Conservation (phyloP, 2,113 vertebrate genomes). For the Hippocampus comes region DNA sequence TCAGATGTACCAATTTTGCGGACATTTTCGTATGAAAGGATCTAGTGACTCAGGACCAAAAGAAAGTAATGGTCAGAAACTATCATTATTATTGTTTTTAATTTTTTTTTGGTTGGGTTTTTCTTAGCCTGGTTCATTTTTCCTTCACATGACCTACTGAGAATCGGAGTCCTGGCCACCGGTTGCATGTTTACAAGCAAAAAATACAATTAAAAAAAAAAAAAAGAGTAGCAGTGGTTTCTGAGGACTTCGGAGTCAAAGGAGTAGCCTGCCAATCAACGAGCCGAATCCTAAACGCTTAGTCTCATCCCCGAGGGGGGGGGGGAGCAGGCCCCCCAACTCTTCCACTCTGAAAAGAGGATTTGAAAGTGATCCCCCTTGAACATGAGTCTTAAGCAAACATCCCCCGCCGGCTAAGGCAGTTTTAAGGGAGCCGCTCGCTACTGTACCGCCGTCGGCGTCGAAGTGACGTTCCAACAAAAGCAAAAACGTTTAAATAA, state of each 20-base stretch:
- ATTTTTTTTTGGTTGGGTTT: background rate
- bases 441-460: conserved; percentile 50
- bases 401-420: conserved; percentile 41
- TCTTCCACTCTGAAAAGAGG: conserved; percentile 32
- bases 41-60: background rate
- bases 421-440: conserved; percentile 51
- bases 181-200: conserved; percentile 47
- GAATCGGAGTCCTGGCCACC: conserved; percentile 26
- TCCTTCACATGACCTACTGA: conserved; percentile 4
- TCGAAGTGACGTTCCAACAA: conserved; percentile 29
- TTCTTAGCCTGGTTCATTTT: background rate
- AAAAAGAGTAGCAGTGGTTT: background rate
- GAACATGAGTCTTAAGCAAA: conserved; percentile 63
- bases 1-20: background rate
- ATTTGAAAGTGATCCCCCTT: conserved; percentile 60
- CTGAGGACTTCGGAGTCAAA: background rate
- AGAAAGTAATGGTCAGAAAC: background rate
- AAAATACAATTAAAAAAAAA: background rate
- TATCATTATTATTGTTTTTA: background rate
- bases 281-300: conserved; percentile 42
- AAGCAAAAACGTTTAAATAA: conserved; percentile 31
- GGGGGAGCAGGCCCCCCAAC: conserved; percentile 22
- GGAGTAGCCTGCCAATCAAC: conserved; percentile 13
- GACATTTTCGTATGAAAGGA: background rate
- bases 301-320: conserved; percentile 47